phyloP scores from a whole-genome alignment of 2,888 invertebrate genomes.

The Hedychridium roseum region DNA sequence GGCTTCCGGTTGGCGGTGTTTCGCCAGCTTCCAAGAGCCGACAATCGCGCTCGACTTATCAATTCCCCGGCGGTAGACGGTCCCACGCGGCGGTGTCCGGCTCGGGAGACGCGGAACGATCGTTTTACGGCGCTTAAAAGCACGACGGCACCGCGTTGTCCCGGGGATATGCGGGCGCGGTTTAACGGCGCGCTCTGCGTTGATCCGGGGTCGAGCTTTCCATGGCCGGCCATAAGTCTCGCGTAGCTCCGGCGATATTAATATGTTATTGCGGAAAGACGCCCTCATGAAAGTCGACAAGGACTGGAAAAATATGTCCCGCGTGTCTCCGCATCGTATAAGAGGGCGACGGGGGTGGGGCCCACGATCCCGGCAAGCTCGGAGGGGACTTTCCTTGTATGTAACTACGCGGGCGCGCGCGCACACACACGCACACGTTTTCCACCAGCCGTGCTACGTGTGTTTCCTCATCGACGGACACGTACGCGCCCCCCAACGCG shows the following conservation, averaged over 20 bases:
- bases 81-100: too few species aligned
- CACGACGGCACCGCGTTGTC: slow-evolving; percentile 19
- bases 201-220: slow-evolving; percentile 53
- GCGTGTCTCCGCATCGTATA: slow-evolving; percentile 36
- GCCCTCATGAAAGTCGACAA: slow-evolving; percentile 64
- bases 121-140: slow-evolving; percentile 56
- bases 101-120: slow-evolving; percentile 51
- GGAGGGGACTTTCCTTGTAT: slow-evolving; percentile 9
- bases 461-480: too few species aligned
- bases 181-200: slow-evolving; percentile 46
- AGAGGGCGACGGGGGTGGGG: too few species aligned
- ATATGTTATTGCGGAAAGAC: slow-evolving; percentile 64
- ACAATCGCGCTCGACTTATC: too few species aligned
- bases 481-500: slow-evolving; percentile 13
- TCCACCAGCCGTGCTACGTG: too few species aligned
- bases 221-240: slow-evolving; percentile 52
- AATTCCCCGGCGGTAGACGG: slow-evolving; percentile 36
- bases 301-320: slow-evolving; percentile 61
- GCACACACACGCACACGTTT: slow-evolving; percentile 4
- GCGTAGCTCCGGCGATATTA: slow-evolving; percentile 54
- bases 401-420: slow-evolving; percentile 6
- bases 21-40: too few species aligned
- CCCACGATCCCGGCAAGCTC: too few species aligned
- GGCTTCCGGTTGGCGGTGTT: too few species aligned
- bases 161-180: slow-evolving; percentile 26